These are phyloP conservation scores for Prunella strophiata DNA, from an alignment of 2,797 vertebrate genomes.

Conservation along the genomic window DNA sequence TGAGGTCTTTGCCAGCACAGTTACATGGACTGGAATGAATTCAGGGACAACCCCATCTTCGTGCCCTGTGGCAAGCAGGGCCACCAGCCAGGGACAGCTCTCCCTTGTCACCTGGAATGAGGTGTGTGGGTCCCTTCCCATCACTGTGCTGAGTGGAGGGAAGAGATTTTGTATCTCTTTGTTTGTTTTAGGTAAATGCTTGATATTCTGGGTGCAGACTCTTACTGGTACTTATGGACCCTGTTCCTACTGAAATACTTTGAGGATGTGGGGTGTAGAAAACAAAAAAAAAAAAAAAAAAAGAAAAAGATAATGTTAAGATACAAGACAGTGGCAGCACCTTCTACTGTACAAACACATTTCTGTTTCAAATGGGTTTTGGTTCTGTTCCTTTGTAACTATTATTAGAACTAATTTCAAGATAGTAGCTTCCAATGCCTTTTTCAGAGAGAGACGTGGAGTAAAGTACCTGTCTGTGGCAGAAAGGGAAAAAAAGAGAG, in stretches of 20 bases:
- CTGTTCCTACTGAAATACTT: neutral
- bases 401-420: constrained; percentile 47
- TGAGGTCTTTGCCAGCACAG: neutral
- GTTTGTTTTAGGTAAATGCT: neutral
- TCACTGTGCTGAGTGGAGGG: neutral
- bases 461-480: neutral
- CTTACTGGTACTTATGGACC: neutral
- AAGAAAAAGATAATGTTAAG: neutral
- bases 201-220: neutral
- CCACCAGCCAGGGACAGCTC: neutral
- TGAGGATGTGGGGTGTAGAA: neutral
- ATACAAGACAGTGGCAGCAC: neutral
- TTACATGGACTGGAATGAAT: fast-evolving
- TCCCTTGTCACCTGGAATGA: neutral
- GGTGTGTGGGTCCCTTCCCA: neutral
- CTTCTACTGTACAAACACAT: neutral
- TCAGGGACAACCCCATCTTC: neutral
- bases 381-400: constrained; percentile 47
- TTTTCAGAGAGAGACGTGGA: neutral
- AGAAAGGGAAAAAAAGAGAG: neutral
- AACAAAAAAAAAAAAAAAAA: neutral
- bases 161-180: neutral
- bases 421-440: neutral
- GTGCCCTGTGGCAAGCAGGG: neutral
- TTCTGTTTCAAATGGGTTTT: constrained; percentile 31